Conservation (phyloP, 2,113 vertebrate genomes). For the Irena cyanogastra region DNA sequence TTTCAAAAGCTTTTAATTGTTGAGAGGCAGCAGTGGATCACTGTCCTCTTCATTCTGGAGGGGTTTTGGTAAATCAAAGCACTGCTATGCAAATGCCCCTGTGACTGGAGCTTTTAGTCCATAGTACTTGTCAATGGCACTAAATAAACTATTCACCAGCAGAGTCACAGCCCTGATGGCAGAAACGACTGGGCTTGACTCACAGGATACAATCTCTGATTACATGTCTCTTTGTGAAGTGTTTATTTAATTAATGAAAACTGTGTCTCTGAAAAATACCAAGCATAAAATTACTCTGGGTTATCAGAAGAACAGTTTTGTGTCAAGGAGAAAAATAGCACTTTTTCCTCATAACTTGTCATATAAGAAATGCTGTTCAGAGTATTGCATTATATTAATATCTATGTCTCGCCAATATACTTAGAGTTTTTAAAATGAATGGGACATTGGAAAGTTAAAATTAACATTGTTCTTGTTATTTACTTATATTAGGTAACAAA, state of each 20-base stretch:
- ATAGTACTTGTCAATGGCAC: background rate
- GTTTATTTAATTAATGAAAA: slow-evolving; percentile 18
- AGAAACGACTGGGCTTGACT: background rate
- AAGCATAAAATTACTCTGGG: background rate
- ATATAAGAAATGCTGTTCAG: background rate
- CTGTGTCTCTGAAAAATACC: background rate
- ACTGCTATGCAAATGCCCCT: background rate
- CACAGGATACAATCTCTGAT: background rate
- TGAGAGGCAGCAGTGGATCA: background rate
- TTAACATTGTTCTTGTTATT: background rate
- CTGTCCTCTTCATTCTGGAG: background rate
- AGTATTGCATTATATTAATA: background rate
- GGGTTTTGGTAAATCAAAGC: background rate
- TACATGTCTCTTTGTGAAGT: background rate
- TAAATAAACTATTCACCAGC: background rate
- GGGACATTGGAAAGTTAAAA: background rate
- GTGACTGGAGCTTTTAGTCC: background rate
- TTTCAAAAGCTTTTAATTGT: background rate
- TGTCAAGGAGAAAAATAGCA: background rate
- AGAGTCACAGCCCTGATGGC: background rate
- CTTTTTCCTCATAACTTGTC: background rate
- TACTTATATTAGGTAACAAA: background rate
- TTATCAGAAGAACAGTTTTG: background rate
- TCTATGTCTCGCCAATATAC: background rate
- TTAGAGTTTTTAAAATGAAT: background rate